Evolutionary conservation across 1,140 invertebrate species (phyloP).

Genomic region (Microplitis demolitor): DNA sequence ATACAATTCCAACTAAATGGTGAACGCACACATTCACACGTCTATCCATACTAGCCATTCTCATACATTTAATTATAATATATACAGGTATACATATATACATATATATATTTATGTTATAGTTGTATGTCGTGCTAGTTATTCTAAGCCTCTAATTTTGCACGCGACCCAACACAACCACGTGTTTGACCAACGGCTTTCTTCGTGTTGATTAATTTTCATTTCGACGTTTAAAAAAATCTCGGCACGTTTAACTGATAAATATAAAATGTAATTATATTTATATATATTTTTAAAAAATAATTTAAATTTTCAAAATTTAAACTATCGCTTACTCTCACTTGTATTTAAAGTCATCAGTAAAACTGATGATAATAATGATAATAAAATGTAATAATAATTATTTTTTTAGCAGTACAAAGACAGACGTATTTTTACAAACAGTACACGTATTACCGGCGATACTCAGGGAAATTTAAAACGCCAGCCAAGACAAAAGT

Average conservation of each 20-base stretch:
- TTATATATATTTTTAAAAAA: not conserved
- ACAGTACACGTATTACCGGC: too few species aligned
- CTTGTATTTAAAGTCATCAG: slow-evolving; percentile 19
- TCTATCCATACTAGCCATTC: too few species aligned
- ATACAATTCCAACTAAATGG: too few species aligned
- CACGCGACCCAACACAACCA: slow-evolving; percentile 13
- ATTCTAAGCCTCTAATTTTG: slow-evolving; percentile 9
- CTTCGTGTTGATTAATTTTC: not conserved
- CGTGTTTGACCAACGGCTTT: not conserved
- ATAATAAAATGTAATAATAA: too few species aligned
- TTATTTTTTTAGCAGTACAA: too few species aligned
- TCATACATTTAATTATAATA: not conserved
- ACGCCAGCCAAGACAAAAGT: too few species aligned
- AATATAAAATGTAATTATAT: not conserved
- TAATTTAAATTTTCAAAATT: not conserved
- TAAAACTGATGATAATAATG: too few species aligned
- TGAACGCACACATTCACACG: too few species aligned
- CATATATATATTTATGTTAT: not conserved
- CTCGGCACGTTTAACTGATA: not conserved
- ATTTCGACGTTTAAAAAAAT: not conserved
- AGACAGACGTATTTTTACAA: too few species aligned
- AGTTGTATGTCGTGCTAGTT: not conserved
- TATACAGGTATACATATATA: not conserved
- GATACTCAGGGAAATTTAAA: too few species aligned
- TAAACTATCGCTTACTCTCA: not conserved